Evolutionary conservation across 2,113 vertebrate species (phyloP).

Genomic region (Geothlypis trichas): DNA sequence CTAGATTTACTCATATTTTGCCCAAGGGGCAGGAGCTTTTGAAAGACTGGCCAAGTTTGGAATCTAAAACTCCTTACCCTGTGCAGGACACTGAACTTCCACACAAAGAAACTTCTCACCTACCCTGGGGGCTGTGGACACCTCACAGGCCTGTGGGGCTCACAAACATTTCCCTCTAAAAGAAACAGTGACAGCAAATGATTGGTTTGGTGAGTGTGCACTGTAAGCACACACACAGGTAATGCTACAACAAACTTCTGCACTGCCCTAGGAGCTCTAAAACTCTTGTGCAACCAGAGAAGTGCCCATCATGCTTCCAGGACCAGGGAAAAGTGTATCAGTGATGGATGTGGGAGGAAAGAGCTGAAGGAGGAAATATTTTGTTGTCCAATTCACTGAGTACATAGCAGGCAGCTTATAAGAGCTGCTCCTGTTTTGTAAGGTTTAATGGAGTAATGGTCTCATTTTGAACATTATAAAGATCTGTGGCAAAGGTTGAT

Average conservation of each 20-base stretch:
- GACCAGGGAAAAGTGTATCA: neutral
- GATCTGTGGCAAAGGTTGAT: neutral
- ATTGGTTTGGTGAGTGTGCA: neutral
- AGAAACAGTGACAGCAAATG: neutral
- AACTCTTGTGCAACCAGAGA: neutral
- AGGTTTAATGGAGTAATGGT: neutral
- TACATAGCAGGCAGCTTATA: neutral
- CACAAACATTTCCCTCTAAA: neutral
- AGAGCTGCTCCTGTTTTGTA: neutral
- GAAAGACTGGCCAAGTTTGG: neutral
- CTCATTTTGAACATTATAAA: neutral
- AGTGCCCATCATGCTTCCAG: neutral
- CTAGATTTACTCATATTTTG: neutral
- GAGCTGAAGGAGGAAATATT: neutral
- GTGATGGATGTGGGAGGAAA: neutral
- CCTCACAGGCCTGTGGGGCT: neutral
- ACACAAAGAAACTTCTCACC: rapidly evolving
- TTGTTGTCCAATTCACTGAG: neutral
- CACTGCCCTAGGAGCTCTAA: neutral
- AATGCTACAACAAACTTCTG: neutral
- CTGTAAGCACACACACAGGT: neutral
- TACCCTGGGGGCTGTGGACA: neutral
- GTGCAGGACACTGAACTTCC: neutral
- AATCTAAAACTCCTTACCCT: neutral
- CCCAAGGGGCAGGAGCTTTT: neutral